Base-by-base conservation (phyloP, 2,888 invertebrate genomes). In the Tetragnatha montana region DNA sequence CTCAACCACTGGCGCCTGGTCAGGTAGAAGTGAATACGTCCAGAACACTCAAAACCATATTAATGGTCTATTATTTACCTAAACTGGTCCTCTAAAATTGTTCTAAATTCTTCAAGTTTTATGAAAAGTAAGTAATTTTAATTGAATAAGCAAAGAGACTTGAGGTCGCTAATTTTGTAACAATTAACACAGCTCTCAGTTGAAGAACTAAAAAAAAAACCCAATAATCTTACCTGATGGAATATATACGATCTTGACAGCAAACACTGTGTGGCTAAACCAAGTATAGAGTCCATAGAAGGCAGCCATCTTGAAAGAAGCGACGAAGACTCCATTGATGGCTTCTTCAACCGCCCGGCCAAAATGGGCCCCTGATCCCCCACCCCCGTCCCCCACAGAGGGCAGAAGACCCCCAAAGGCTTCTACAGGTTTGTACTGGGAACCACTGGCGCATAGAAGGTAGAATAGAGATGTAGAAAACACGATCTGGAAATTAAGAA, bases 201-300 rank as follows among this genome's bases (percentile, higher is more conserved):
- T 60, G 76, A 47, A 12, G 68, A 21, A 68, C n/a, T n/a, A 17
- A 14, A 69, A 69, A 14, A 17, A 17, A 4, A 3, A 70, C 7
- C 0, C 19, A n/a, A 10, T 10, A 71, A 51, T 80, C 87, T 93
- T 93, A 97, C 97, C 96, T 92, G 98, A 97, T 0, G 99, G 99
- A 91, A 99, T 95, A 93, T 98, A 99, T 68, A 99, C 97, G 91
- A 99, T 97, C 94, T 98, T 97, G 49, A 95, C 97, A 88, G 97
- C 97, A 93, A 99, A 99, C 14, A 99, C 94, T 92, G 97, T 98
- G 94, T 99, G 99, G 82, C 98, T 97, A 91, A 99, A 95, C 98
- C 99, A 99, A 0, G 99, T 99, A 96, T 99, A 99, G 91, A 99
- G 95, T 0, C 99, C 99, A 93, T 99, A 99, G 94, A 99, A 99